phyloP scores from a whole-genome alignment of 1,140 invertebrate genomes.

The Periplaneta americana region DNA sequence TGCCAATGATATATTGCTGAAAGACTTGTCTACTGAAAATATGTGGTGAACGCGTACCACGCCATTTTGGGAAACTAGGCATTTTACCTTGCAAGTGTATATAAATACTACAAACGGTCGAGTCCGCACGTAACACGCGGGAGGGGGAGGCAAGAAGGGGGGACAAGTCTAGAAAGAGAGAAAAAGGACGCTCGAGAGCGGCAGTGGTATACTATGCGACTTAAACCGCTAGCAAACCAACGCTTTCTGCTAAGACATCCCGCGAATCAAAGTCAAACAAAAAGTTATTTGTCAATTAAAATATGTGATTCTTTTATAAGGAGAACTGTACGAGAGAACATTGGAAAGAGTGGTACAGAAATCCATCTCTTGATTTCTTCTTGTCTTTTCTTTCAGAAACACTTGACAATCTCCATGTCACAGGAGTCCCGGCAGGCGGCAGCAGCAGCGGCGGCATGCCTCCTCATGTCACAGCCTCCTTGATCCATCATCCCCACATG shows the following conservation, averaged over 20 bases:
- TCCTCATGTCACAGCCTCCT: background rate
- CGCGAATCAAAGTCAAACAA: background rate
- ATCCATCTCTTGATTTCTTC: background rate
- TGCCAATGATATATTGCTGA: background rate
- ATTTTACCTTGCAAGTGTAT: background rate
- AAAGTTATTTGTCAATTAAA: background rate
- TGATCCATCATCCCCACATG: background rate
- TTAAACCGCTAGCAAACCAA: background rate
- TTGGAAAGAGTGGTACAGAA: background rate
- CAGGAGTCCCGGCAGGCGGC: background rate
- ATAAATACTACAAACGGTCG: background rate
- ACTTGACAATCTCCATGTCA: background rate
- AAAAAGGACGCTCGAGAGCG: background rate
- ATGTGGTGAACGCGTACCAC: background rate
- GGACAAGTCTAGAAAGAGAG: background rate
- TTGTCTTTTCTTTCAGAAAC: background rate
- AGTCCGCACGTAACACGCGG: no score
- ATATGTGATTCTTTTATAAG: background rate
- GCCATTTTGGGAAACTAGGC: background rate
- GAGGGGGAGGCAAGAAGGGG: background rate
- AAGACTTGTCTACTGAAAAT: constrained; percentile 4
- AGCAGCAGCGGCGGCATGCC: background rate
- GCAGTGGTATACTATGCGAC: background rate
- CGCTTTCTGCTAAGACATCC: background rate
- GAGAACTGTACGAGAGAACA: background rate